phyloP scores from a whole-genome alignment of 2,888 invertebrate species.

The Rapana venosa region DNA sequence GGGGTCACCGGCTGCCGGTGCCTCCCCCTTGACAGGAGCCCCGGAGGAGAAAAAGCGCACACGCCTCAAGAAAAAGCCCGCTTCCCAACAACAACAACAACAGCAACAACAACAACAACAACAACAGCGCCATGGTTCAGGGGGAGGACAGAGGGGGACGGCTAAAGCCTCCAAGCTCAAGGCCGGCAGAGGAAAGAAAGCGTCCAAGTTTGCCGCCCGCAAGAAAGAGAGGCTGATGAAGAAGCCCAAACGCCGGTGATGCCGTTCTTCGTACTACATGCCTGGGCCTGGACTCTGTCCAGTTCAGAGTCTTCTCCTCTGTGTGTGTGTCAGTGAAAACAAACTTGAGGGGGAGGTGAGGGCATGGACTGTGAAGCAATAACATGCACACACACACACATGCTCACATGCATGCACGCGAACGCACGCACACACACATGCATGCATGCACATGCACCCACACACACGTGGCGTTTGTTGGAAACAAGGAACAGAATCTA shows the following conservation, averaged over 20 bases:
- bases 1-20: background rate
- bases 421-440: background rate
- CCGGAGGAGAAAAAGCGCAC: background rate
- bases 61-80: too few relatives aligned
- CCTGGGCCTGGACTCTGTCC: too few relatives aligned
- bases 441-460: background rate
- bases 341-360: too few relatives aligned
- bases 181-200: background rate
- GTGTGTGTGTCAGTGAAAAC: too few relatives aligned
- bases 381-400: background rate
- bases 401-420: background rate
- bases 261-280: too few relatives aligned
- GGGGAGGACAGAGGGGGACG: background rate
- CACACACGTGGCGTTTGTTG: background rate
- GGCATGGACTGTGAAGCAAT: too few relatives aligned
- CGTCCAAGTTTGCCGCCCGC: background rate
- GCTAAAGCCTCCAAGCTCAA: background rate
- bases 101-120: background rate
- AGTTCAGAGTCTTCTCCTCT: too few relatives aligned
- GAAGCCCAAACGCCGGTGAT: slow-evolving; percentile 20
- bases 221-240: slow-evolving; percentile 33
- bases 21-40: background rate
- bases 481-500: background rate
- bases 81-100: background rate
- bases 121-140: too few relatives aligned